Evolutionary conservation across 2,113 vertebrate species (phyloP), one percentile per base, ranked within the genome.

Genomic region (Chloebia gouldiae): DNA sequence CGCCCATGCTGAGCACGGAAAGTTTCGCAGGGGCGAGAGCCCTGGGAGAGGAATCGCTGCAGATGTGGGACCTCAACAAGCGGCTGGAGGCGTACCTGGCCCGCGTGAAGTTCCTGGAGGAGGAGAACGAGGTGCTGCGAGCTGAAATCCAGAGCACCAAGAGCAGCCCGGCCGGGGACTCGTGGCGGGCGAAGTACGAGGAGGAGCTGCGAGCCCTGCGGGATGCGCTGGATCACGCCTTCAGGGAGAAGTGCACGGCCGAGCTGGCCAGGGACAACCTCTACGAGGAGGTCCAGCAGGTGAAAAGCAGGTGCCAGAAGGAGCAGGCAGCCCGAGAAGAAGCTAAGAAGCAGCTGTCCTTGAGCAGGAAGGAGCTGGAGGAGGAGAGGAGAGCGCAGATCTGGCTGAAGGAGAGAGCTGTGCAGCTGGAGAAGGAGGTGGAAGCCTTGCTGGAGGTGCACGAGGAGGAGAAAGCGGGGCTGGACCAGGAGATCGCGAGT

Each of bases 11-110:
- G 80, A 97, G 84, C 79, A 94, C 94, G 60, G 98, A 98, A 88
- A 90, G 92, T 86, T 96, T 97, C 13, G 8, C 81, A 1, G 78
- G 92, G 59, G 24, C 81, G 4, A 84, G 95, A 64, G 78, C 94
- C 19, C 45, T 97, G 72, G 98, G 97, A 9, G 98, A 98, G 79
- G 98, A 99, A 70, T 99, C 98, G n/a, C 96, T 98, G 47, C 98
- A 99, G 97, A 98, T 99, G 99, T 98, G 99, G 98, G 98, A 98
- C 95, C 98, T 99, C 90, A 99, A 99, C 97, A 97, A 96, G 56
- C 97, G 99, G 35, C 97, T 99, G 88, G 99, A 99, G 81, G 97
- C 98, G 10, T 99, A 99, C 88, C 96, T 99, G 96, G 97, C 97
- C 81, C 97, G 98, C 21, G 99, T 99, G 81, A 98, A 99, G 96